Evolutionary conservation across 1,140 invertebrate genomes (phyloP).

Genomic region (Oryctes rhinoceros): DNA sequence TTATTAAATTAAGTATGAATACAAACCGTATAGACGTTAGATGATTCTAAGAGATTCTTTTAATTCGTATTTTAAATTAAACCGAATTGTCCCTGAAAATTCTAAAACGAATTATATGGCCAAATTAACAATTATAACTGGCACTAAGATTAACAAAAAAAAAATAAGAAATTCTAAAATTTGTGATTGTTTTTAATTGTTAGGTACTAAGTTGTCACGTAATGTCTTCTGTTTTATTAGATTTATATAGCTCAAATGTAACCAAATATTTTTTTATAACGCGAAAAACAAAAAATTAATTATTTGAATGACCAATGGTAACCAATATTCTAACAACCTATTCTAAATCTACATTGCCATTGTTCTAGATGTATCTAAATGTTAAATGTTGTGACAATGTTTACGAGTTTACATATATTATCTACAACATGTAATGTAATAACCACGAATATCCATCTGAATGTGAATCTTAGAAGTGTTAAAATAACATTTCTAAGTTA

Average conservation of each 20-base stretch:
- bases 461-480: no score
- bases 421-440: not conserved
- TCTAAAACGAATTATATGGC: no score
- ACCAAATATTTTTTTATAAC: constrained; percentile 26
- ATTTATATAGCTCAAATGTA: constrained; percentile 8
- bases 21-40: no score
- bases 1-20: no score
- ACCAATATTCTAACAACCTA: constrained; percentile 17
- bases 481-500: constrained; percentile 4
- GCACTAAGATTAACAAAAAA: no score
- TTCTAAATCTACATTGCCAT: constrained; percentile 35
- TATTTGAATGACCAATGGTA: constrained; percentile 8
- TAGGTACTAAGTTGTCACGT: not conserved
- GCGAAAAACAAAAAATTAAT: not conserved
- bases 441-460: not conserved
- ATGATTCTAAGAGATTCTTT: no score
- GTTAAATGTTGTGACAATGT: constrained; percentile 8
- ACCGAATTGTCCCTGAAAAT: no score
- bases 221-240: not conserved
- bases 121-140: no score
- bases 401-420: not conserved
- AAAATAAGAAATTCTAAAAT: no score
- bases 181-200: no score
- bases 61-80: no score
- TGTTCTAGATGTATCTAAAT: constrained; percentile 6